These are phyloP conservation scores for Prostheceraeus crozeri DNA, from an alignment of 2,888 invertebrate genomes.

Conservation along the genomic window DNA sequence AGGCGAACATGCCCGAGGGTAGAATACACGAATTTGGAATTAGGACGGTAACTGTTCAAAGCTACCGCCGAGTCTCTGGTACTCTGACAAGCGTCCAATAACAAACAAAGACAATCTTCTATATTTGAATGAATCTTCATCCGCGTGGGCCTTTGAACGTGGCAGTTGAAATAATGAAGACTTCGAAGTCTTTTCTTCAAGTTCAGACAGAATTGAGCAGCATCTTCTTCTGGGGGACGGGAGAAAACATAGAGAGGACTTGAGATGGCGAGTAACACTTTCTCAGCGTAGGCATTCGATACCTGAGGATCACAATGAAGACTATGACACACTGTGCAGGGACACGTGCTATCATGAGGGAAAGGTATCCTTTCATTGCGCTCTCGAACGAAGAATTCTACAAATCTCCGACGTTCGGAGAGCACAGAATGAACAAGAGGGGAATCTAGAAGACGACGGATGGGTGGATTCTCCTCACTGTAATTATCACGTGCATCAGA, in stretches of 20 bases:
- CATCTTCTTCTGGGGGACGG: slow-evolving; percentile 1
- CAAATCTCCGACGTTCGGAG: neutral
- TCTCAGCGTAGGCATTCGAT: neutral
- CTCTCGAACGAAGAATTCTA: slow-evolving; percentile 5
- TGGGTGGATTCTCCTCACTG: neutral
- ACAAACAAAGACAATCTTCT: too few relatives aligned
- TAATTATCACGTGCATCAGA: slow-evolving; percentile 1
- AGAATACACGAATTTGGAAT: too few relatives aligned
- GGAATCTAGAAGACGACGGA: neutral
- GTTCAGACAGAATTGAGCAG: slow-evolving; percentile 6
- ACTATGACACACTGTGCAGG: slow-evolving; percentile 2
- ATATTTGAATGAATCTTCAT: too few relatives aligned
- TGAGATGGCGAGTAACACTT: neutral
- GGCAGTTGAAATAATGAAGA: too few relatives aligned
- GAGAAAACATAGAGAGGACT: slow-evolving; percentile 11
- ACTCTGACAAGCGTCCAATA: too few relatives aligned
- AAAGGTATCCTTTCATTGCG: slow-evolving; percentile 2
- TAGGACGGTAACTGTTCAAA: too few relatives aligned
- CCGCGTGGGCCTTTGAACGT: too few relatives aligned
- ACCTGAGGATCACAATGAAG: neutral
- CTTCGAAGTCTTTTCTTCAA: neutral
- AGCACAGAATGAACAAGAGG: slow-evolving; percentile 17
- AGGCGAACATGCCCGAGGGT: too few relatives aligned
- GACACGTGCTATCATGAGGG: slow-evolving; percentile 20
- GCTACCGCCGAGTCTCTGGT: too few relatives aligned